Conservation (phyloP, 2,888 invertebrate species). For the Tetragonisca angustula region DNA sequence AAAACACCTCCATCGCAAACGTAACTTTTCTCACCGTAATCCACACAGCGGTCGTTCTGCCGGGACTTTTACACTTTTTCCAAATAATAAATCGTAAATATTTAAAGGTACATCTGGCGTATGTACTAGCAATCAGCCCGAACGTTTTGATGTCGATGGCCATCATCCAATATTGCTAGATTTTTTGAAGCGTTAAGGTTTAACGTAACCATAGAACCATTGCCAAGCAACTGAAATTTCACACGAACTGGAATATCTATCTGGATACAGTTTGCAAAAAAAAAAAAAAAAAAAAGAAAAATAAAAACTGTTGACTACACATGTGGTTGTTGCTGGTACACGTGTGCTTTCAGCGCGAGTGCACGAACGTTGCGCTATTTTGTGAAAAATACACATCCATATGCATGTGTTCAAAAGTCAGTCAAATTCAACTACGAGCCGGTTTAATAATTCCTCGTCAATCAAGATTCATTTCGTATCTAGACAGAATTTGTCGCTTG, state of each 20-base stretch:
- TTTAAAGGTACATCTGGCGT: background rate
- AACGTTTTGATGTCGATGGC: background rate
- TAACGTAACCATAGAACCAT: background rate
- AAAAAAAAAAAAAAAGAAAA: background rate
- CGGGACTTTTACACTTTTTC: background rate
- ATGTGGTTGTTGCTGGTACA: slow-evolving; percentile 10
- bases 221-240: slow-evolving; percentile 1
- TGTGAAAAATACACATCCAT: slow-evolving; percentile 30
- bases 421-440: slow-evolving; percentile 76
- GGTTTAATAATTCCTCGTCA: slow-evolving; percentile 75
- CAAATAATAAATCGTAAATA: background rate
- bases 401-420: slow-evolving; percentile 75
- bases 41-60: background rate
- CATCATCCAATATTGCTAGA: background rate
- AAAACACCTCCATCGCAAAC: background rate
- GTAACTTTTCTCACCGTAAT: background rate
- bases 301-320: background rate
- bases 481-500: slow-evolving; percentile 49
- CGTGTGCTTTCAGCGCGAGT: slow-evolving; percentile 16
- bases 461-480: slow-evolving; percentile 69
- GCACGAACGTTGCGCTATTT: slow-evolving; percentile 40
- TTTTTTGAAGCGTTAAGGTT: slow-evolving; percentile 1
- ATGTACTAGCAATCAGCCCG: no score
- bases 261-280: background rate
- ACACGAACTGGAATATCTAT: background rate